Conservation (phyloP, 2,113 vertebrate species). For the Poicephalus meyeri region DNA sequence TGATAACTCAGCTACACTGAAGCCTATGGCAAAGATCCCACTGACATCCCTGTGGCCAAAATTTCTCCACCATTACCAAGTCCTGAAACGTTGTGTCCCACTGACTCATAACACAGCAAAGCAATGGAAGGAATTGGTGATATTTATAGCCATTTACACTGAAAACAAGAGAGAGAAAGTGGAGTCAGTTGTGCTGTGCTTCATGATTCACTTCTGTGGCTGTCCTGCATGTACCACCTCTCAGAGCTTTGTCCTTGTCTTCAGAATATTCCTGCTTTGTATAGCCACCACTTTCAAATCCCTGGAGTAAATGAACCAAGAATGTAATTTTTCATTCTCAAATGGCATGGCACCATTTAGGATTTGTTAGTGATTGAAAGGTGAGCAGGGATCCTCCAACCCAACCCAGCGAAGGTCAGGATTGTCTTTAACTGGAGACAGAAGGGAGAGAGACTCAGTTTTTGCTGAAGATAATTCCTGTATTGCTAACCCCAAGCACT, state of each 20-base stretch:
- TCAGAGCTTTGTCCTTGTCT: not conserved
- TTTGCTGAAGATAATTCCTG: not conserved
- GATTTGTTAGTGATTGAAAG: not conserved
- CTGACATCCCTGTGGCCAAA: not conserved
- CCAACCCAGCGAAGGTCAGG: not conserved
- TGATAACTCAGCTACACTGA: not conserved
- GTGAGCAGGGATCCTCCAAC: not conserved
- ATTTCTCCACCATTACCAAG: not conserved
- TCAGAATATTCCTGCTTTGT: not conserved
- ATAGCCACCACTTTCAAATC: not conserved
- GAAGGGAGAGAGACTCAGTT: not conserved
- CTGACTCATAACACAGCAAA: not conserved
- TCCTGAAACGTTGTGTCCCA: not conserved
- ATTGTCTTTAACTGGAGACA: not conserved
- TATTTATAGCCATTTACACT: not conserved
- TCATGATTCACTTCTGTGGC: rapidly evolving
- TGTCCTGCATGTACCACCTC: not conserved
- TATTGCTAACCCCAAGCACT: not conserved
- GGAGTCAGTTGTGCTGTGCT: not conserved
- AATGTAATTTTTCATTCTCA: not conserved
- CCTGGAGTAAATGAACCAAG: not conserved
- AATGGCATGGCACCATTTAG: not conserved
- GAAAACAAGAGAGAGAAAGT: not conserved
- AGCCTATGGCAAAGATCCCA: not conserved
- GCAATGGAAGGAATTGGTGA: not conserved